phyloP scores from a whole-genome alignment of 2,888 invertebrate genomes.

The Lamellibrachia columna region DNA sequence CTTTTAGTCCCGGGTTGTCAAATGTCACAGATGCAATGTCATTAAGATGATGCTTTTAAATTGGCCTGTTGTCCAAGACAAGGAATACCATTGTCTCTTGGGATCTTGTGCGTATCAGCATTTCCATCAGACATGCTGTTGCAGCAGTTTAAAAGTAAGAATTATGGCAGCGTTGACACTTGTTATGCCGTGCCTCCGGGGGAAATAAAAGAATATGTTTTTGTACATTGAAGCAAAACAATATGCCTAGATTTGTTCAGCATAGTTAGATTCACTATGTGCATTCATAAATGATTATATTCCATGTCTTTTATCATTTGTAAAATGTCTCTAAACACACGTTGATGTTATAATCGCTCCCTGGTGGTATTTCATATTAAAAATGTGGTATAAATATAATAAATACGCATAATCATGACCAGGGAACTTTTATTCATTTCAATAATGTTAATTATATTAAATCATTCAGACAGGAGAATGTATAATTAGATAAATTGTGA shows the following conservation, averaged over 20 bases:
- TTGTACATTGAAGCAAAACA: not conserved
- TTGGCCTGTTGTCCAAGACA: not conserved
- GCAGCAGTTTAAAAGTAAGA: not conserved
- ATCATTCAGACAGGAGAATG: too few relatives aligned
- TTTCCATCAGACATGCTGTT: not conserved
- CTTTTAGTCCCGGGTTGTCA: not conserved
- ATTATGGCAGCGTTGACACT: not conserved
- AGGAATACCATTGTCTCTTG: not conserved
- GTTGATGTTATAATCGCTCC: not conserved
- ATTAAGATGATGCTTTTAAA: not conserved
- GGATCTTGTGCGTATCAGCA: not conserved
- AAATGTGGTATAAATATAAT: too few relatives aligned
- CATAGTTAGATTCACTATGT: not conserved
- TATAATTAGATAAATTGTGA: too few relatives aligned
- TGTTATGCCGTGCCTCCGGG: not conserved
- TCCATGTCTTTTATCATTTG: not conserved
- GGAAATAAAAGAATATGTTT: not conserved
- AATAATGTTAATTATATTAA: too few relatives aligned
- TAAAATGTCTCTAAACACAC: not conserved
- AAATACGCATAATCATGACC: too few relatives aligned
- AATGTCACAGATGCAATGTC: not conserved
- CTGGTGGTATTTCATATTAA: too few relatives aligned
- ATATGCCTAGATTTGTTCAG: not conserved
- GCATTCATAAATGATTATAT: not conserved
- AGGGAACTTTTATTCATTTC: too few relatives aligned